These are phyloP conservation scores for Hoplostethus mediterraneus DNA, from an alignment of 2,797 vertebrate species.

Conservation along the genomic window DNA sequence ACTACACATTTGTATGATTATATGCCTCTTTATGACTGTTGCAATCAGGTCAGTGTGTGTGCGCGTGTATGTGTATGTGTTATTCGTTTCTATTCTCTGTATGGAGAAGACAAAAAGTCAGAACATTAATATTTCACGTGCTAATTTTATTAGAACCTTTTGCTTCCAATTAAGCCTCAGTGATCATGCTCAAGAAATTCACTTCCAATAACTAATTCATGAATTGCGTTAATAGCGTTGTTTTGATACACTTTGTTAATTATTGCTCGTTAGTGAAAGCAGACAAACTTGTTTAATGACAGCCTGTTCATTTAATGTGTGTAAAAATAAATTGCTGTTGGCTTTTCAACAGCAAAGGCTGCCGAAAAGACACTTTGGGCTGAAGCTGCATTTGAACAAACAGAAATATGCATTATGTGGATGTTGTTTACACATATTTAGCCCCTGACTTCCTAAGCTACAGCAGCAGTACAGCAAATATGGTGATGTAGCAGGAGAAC, in stretches of 20 bases:
- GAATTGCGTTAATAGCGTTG: neutral
- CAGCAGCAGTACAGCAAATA: conserved; percentile 18
- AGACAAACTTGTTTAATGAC: conserved; percentile 7
- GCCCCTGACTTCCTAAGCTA: neutral
- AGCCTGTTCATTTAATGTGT: neutral
- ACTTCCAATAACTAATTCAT: conserved; percentile 25
- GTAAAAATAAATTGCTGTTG: neutral
- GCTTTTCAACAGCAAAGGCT: no score
- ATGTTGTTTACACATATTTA: neutral
- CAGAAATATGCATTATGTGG: neutral
- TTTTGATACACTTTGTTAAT: neutral
- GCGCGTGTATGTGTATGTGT: conserved; percentile 9
- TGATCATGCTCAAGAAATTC: conserved; percentile 31
- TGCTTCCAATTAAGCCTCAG: conserved; percentile 50
- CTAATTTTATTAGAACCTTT: conserved; percentile 50
- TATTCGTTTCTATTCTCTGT: neutral
- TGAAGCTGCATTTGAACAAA: neutral
- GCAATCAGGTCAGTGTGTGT: conserved; percentile 49
- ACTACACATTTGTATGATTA: conserved; percentile 58
- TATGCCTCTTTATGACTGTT: conserved; percentile 58
- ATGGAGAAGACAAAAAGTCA: conserved; percentile 13
- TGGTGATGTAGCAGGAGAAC: conserved; percentile 13
- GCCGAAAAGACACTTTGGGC: neutral
- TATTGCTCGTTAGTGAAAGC: conserved; percentile 18
- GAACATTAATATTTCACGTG: conserved; percentile 47